Percentiles rank a stretch among this genome's conserved stretches.
These are phyloP conservation scores for Ctenopoma multispine DNA, from an alignment of 2,797 vertebrate genomes.

Conservation along the genomic window DNA sequence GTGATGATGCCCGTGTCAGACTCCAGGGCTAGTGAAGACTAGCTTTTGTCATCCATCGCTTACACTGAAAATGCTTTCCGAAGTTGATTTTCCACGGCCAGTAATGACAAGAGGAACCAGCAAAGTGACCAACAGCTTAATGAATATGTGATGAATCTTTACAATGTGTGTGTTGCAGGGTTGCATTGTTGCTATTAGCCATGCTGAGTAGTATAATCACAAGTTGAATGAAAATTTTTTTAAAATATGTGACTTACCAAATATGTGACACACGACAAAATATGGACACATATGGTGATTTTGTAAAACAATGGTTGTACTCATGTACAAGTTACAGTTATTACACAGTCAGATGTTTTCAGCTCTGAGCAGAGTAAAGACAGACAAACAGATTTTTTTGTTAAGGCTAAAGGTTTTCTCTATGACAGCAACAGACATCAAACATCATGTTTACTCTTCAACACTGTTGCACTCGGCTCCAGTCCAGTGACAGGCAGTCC, in stretches of 20 bases:
- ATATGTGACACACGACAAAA: conserved; percentile 6
- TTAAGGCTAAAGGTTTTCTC: conserved; percentile 14
- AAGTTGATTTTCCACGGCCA: neutral
- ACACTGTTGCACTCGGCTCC: conserved; percentile 41
- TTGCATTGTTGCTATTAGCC: conserved; percentile 16
- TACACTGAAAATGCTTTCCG: neutral
- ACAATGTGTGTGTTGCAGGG: neutral
- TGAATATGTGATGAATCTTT: neutral
- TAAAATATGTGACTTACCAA: conserved; percentile 10
- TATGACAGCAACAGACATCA: conserved; percentile 29
- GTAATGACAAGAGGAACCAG: neutral
- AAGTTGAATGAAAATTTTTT: conserved; percentile 19
- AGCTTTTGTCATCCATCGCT: too few relatives aligned
- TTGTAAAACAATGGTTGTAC: conserved; percentile 19
- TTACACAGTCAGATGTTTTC: too few relatives aligned
- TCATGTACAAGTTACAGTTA: conserved; percentile 28
- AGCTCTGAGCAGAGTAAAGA: neutral
- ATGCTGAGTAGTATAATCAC: conserved; percentile 19
- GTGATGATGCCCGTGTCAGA: too few relatives aligned
- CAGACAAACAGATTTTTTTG: conserved; percentile 10
- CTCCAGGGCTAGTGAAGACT: too few relatives aligned
- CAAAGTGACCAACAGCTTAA: neutral
- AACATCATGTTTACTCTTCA: conserved; percentile 45
- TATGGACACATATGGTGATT: conserved; percentile 29
- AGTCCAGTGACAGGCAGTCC: conserved; percentile 47